Base-by-base conservation (phyloP, 2,797 vertebrate species). In the Pelobates cultripes region DNA sequence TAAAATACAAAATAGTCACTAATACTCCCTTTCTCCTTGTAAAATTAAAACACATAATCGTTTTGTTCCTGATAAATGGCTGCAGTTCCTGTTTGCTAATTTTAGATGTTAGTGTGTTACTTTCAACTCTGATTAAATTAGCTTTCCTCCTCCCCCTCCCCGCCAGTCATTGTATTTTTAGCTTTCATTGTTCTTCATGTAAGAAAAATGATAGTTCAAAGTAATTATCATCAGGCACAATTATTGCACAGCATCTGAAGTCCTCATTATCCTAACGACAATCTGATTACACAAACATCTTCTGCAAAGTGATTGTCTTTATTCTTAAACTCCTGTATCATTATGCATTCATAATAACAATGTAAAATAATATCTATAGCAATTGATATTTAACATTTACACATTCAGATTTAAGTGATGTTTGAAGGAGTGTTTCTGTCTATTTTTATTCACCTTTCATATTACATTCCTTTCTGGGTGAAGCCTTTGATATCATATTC, bases 31-130 rank as follows among this genome's bases (percentile, higher is more conserved):
- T 61, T 51, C 61, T 78, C n/a, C 40, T 10, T 45, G 67, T 67
- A 55, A 81, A 81, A 75, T 64, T 43, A 70, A 81, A 70, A 73
- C 75, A 75, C 55, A 14, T 28, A 47, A 55, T 47, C 51, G 17
- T 73, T 28, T 53, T 75, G 28, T 28, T 75, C 79, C 79, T 81
- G 41, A 17, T 66, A 42, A 73, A 81, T 66, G 66, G 66, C 61
- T 81, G 63, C 70, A 81, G 67, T 70, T 81, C 73, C 79, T 70
- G 64, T 70, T 47, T 60, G 73, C 79, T 81, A 81, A 75, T 70
- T 61, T 70, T 81, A 81, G 79, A 41, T 41, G 13, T 13, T 63
- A 47, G 47, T 45, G n/a, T 75, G 44, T 61, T 69, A 67, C 55
- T 81, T 75, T 0, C 28, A 10, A 64, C 61, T 14, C n/a, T 14